phyloP scores from a whole-genome alignment of 2,888 invertebrate species.

The Dyspetes luteomarginatus region DNA sequence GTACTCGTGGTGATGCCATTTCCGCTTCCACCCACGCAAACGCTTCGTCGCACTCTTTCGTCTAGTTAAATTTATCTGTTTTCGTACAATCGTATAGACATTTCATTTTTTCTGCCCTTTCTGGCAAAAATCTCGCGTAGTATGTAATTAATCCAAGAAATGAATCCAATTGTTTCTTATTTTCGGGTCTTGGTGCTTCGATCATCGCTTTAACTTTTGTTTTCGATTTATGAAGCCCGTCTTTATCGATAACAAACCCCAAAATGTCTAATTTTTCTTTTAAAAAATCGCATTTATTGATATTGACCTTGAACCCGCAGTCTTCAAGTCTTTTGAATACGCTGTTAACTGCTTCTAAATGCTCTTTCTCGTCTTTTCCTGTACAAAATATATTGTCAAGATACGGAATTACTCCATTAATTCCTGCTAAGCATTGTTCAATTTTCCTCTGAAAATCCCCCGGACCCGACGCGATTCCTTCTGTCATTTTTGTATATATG shows the following conservation, averaged over 20 bases:
- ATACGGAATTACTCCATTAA: conserved; percentile 62
- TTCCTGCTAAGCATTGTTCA: conserved; percentile 69
- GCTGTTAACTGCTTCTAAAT: conserved; percentile 56
- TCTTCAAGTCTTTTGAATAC: conserved; percentile 65
- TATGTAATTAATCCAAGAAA: conserved; percentile 12
- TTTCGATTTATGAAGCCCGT: neutral
- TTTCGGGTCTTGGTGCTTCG: neutral
- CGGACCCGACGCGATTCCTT: neutral
- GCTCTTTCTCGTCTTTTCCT: conserved; percentile 55
- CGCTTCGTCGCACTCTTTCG: neutral
- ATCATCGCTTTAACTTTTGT: conserved; percentile 8
- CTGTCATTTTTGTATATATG: neutral
- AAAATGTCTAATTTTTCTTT: conserved; percentile 67
- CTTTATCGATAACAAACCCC: conserved; percentile 63
- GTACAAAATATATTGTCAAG: conserved; percentile 70
- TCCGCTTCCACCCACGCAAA: conserved; percentile 4
- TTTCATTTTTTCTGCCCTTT: neutral
- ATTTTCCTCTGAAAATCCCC: conserved; percentile 49
- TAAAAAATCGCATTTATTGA: conserved; percentile 67
- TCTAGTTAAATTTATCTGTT: conserved; percentile 69
- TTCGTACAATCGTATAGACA: neutral
- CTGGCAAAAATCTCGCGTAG: conserved; percentile 14
- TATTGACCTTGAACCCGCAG: conserved; percentile 64
- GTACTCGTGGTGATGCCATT: neutral
- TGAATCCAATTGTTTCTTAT: neutral